These are phyloP conservation scores for Eidolon helvum DNA, from an alignment of 2,113 vertebrate genomes.

Conservation along the genomic window DNA sequence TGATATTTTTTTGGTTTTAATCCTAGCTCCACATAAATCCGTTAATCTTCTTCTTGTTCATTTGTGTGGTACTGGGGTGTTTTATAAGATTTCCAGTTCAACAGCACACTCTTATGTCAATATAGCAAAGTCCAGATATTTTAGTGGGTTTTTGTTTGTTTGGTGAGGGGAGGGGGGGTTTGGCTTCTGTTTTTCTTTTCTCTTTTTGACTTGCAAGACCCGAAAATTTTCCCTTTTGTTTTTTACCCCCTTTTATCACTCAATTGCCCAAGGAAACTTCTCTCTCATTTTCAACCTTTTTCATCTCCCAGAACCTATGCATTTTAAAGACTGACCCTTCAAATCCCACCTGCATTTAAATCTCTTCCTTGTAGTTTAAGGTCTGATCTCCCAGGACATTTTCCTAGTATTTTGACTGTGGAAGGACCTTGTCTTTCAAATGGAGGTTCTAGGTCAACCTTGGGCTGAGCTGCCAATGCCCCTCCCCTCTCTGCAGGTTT, in stretches of 20 bases:
- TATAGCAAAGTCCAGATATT: background rate
- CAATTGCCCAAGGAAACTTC: background rate
- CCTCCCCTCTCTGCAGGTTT: background rate
- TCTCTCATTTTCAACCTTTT: background rate
- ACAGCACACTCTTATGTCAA: background rate
- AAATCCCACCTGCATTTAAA: background rate
- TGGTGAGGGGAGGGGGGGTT: background rate
- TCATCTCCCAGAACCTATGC: background rate
- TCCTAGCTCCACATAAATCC: background rate
- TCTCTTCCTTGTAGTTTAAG: background rate
- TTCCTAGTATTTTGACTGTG: background rate
- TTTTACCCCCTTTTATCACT: background rate
- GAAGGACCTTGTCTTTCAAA: background rate
- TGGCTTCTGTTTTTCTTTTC: background rate
- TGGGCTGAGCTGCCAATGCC: background rate
- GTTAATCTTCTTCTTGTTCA: background rate
- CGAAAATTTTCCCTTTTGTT: background rate
- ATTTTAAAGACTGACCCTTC: background rate
- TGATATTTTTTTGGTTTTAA: background rate
- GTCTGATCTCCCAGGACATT: background rate
- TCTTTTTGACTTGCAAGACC: background rate
- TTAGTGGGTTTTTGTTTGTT: background rate
- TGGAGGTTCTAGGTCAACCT: background rate
- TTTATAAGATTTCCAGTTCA: background rate
- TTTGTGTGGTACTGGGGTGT: background rate